Conservation (phyloP, 2,797 vertebrate genomes). For the Kryptopterus vitreolus region DNA sequence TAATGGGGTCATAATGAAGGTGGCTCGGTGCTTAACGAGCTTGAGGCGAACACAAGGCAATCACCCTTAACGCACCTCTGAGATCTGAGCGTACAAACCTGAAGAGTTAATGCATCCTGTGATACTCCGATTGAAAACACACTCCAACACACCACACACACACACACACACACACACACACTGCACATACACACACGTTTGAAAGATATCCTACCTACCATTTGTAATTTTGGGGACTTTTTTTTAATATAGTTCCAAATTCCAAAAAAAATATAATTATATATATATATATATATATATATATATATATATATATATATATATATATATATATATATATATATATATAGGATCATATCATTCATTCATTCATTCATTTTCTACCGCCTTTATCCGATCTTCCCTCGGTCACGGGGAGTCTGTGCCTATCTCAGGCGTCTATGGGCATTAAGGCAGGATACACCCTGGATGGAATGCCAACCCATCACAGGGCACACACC, state of each 20-base stretch:
- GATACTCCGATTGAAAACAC: not conserved
- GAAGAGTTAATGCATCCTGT: conserved; percentile 4
- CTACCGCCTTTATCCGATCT: too few relatives aligned
- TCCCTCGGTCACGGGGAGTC: too few relatives aligned
- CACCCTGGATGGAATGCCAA: too few relatives aligned
- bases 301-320: too few relatives aligned
- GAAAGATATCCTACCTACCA: not conserved
- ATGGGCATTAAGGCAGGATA: too few relatives aligned
- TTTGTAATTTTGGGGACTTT: not conserved
- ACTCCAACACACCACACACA: not conserved
- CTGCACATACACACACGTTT: not conserved
- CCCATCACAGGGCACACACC: too few relatives aligned
- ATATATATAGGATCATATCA: too few relatives aligned
- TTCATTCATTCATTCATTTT: too few relatives aligned
- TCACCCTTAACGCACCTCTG: conserved; percentile 19
- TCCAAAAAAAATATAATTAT: too few relatives aligned
- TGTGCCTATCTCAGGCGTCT: too few relatives aligned
- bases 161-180: not conserved
- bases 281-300: too few relatives aligned
- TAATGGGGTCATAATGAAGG: conserved; percentile 37
- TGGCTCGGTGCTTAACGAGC: conserved; percentile 23
- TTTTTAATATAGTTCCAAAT: not conserved
- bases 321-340: too few relatives aligned
- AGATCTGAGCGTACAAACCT: conserved; percentile 13
- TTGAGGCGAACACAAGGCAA: conserved; percentile 25